phyloP scores from a whole-genome alignment of 2,888 invertebrate genomes.

The Girardia tigrina region DNA sequence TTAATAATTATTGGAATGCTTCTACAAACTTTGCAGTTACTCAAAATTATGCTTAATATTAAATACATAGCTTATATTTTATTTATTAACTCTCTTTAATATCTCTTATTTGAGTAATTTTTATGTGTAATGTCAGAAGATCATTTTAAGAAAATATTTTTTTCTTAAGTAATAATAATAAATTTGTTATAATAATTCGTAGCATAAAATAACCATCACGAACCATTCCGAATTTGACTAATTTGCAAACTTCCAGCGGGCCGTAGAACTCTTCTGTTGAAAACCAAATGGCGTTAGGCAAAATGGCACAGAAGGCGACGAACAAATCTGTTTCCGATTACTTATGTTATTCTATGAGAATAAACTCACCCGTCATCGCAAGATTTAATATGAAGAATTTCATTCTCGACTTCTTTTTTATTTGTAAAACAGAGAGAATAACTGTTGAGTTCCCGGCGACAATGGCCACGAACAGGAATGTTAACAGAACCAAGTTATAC shows the following conservation, averaged over 20 bases:
- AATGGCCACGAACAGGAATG: neutral
- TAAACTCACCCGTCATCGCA: neutral
- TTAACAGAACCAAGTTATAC: neutral
- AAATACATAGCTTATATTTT: too few relatives aligned
- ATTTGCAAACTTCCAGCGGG: neutral
- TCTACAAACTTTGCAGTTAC: too few relatives aligned
- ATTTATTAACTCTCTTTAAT: too few relatives aligned
- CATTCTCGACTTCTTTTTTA: slow-evolving; percentile 12
- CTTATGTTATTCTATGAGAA: too few relatives aligned
- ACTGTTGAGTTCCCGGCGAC: neutral
- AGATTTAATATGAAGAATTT: slow-evolving; percentile 10
- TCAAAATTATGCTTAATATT: too few relatives aligned
- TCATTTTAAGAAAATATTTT: too few relatives aligned
- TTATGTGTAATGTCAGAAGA: too few relatives aligned
- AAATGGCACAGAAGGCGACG: neutral
- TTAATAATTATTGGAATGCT: too few relatives aligned
- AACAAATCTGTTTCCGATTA: too few relatives aligned
- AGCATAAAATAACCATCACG: neutral
- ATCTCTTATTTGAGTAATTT: too few relatives aligned
- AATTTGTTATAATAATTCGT: too few relatives aligned
- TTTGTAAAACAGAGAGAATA: neutral
- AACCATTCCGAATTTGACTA: neutral
- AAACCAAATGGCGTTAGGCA: neutral
- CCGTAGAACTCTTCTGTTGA: neutral
- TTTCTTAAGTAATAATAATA: too few relatives aligned